Evolutionary conservation across 64 coral and sea anemone species (phyloP).

Genomic region (Porites australiensis): DNA sequence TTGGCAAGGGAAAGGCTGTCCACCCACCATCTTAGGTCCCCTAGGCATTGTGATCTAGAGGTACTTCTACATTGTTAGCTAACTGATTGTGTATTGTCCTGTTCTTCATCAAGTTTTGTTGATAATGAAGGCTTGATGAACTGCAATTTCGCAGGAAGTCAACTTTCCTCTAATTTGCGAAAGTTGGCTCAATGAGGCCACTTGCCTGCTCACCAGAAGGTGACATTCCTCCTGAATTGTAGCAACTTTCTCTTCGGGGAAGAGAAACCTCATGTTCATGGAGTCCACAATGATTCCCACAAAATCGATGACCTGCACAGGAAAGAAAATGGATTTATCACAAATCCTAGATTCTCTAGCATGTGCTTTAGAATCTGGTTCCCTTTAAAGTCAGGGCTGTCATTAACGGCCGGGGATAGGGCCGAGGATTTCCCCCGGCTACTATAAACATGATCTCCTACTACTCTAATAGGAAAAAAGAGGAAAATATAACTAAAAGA

Average conservation of each 20-base stretch:
- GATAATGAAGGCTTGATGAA: conserved; percentile 38
- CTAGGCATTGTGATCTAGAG: conserved; percentile 12
- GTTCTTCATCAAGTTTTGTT: conserved; percentile 21
- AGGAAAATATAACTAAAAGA: no score
- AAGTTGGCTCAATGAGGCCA: conserved; percentile 12
- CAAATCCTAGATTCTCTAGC: conserved; percentile 17
- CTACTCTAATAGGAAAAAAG: no score
- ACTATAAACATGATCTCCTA: no score
- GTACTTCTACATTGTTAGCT: neutral
- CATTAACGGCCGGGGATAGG: no score
- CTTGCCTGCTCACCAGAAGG: neutral
- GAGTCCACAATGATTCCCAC: conserved; percentile 35
- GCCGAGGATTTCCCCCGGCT: no score
- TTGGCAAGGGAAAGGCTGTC: conserved; percentile 9
- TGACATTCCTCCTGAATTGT: neutral
- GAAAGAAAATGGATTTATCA: conserved; percentile 27
- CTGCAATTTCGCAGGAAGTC: conserved; percentile 18
- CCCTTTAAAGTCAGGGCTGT: neutral
- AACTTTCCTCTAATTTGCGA: conserved; percentile 51
- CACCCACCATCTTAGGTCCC: conserved; percentile 3
- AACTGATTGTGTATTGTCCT: neutral
- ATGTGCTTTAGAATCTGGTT: neutral
- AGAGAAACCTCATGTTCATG: conserved; percentile 8
- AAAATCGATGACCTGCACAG: conserved; percentile 35
- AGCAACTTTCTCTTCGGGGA: conserved; percentile 25